These are phyloP conservation scores for Selenia dentaria DNA, from an alignment of 2,888 invertebrate species.

Conservation along the genomic window DNA sequence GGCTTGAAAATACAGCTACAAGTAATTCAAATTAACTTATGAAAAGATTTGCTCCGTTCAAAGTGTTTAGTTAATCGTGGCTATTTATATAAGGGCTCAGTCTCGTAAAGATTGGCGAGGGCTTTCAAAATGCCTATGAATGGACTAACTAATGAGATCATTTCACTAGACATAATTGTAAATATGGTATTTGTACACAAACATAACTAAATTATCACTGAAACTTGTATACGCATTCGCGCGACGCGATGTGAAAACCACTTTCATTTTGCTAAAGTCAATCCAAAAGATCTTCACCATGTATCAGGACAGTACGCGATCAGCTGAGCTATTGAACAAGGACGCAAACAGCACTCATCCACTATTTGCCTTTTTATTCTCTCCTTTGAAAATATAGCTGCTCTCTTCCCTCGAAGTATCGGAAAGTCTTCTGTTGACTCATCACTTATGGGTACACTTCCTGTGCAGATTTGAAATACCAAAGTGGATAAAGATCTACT, in stretches of 20 bases:
- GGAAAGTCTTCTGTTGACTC: constrained; percentile 45
- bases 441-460: constrained; percentile 46
- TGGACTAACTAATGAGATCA: constrained; percentile 17
- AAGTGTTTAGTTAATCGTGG: too few species aligned
- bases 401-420: constrained; percentile 54
- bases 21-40: too few species aligned
- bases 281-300: constrained; percentile 52
- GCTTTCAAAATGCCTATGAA: too few species aligned
- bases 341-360: constrained; percentile 61
- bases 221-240: constrained; percentile 6
- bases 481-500: constrained; percentile 52
- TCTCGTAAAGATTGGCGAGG: too few species aligned
- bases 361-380: constrained; percentile 58
- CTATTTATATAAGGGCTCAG: too few species aligned
- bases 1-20: too few species aligned
- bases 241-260: constrained; percentile 17
- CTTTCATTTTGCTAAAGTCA: constrained; percentile 20
- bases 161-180: background rate
- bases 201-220: constrained; percentile 5
- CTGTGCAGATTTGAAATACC: constrained; percentile 59
- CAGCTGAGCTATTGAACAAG: constrained; percentile 65
- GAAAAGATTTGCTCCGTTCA: too few species aligned
- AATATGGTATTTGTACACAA: too few species aligned
- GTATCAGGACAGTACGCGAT: constrained; percentile 68
- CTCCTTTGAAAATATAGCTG: constrained; percentile 49